Evolutionary conservation across 1,140 invertebrate genomes (phyloP).

Genomic region (Nilaparvata lugens): DNA sequence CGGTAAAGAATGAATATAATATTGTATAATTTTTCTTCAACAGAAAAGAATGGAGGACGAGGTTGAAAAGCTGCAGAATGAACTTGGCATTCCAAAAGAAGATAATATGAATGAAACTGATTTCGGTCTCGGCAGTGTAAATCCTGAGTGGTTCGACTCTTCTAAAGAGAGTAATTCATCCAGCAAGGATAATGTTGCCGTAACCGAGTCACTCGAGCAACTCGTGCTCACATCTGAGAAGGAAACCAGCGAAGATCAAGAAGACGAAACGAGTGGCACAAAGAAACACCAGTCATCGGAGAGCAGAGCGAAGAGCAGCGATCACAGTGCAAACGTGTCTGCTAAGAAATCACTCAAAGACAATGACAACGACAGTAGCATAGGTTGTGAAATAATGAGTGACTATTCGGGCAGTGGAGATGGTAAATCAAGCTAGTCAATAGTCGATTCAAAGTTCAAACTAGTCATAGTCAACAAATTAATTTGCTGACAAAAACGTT

Average conservation of each 20-base stretch:
- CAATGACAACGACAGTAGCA: conserved; percentile 1
- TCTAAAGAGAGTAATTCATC: background rate
- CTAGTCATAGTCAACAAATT: too few species aligned
- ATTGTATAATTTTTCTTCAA: too few species aligned
- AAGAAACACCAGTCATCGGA: too few species aligned
- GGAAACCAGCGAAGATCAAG: too few species aligned
- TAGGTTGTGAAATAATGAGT: conserved; percentile 1
- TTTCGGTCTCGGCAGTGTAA: conserved; percentile 11
- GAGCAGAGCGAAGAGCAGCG: too few species aligned
- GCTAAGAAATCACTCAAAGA: background rate
- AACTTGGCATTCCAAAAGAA: conserved; percentile 34
- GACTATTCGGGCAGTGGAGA: background rate
- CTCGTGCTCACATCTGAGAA: background rate
- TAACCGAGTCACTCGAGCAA: background rate
- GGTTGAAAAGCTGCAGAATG: conserved; percentile 36
- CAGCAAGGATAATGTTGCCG: background rate
- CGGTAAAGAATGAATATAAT: conserved; percentile 7
- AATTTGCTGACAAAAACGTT: too few species aligned
- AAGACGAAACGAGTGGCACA: too few species aligned
- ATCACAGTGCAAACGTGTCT: too few species aligned
- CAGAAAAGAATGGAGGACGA: conserved; percentile 39
- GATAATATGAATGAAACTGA: conserved; percentile 27
- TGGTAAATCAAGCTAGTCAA: background rate
- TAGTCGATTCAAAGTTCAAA: too few species aligned
- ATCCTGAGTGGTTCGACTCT: background rate